Base-by-base conservation (phyloP, 2,888 invertebrate species). In the Microctonus aethiopoides region DNA sequence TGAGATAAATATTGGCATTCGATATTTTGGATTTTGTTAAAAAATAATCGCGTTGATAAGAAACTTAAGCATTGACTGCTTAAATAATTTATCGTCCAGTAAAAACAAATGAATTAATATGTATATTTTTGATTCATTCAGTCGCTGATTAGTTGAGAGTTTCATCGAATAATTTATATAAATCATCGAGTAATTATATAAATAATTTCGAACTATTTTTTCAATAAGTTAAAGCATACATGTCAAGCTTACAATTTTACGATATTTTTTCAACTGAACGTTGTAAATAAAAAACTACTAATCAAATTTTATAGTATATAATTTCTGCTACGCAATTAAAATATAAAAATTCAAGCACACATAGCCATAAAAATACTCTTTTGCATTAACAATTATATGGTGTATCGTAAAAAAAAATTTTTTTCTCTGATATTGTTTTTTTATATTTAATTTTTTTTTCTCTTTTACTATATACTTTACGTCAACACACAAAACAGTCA, bases 401-500 rank as follows among this genome's bases (percentile, higher is more conserved):
- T 13, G 39, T 39, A 39, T 39, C 13, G 6, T 39, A 39, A 39
- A 39, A 39, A 39, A 13, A 13, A 39, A 39, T 46, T 46, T 20
- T 20, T 46, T 16, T n/a, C 16, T 9, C 51, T 16, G 32, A 20
- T 10, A 1, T 10, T 36, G 10, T 22, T 16, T 24, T 39, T n/a
- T 13, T 32, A 32, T 26, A 29, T 57, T 57, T 46, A 16, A 16
- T 10, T 46, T 46, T 29, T 11, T 13, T 41, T 46, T n/a, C 16
- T 46, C 13, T 26, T 10, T 16, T 46, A n/a, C 41, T 10, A 34
- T 52, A 16, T 46, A 46, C 46, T 39, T 39, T 39, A 63, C 52
- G 63, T 52, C 63, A 63, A 63, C 52, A 34, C 52, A 34, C 51
- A 26, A 5, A 22, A 36, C 13, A 24, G 65, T 56, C 65, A 54